Conservation (phyloP, 1,140 invertebrate species). For the Drosophila tristis region DNA sequence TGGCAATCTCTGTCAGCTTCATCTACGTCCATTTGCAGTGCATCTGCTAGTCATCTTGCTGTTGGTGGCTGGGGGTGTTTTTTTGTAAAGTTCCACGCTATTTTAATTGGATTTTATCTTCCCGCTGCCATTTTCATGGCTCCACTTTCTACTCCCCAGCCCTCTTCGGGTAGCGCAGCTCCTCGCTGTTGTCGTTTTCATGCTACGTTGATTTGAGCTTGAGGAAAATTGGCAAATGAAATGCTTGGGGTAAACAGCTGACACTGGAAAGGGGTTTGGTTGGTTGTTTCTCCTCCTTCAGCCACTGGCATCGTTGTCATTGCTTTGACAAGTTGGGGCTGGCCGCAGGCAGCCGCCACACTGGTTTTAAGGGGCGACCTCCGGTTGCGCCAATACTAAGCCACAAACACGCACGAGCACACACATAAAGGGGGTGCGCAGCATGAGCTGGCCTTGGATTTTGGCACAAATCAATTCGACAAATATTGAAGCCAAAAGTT, state of each 20-base stretch:
- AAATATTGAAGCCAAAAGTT: constrained; percentile 58
- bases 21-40: constrained; percentile 6
- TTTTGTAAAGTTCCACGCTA: constrained; percentile 52
- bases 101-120: constrained; percentile 81
- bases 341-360: constrained; percentile 22
- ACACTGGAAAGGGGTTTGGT: constrained; percentile 25
- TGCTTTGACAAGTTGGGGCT: constrained; percentile 65
- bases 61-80: neutral
- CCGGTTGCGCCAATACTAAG: constrained; percentile 47
- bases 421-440: constrained; percentile 7
- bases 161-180: constrained; percentile 5
- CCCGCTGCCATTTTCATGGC: constrained; percentile 63
- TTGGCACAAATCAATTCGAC: constrained; percentile 64
- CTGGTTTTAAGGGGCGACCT: constrained; percentile 21
- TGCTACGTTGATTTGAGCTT: constrained; percentile 73
- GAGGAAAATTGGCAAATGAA: constrained; percentile 74
- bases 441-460: constrained; percentile 31
- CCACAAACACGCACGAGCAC: constrained; percentile 68
- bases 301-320: constrained; percentile 16
- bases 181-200: constrained; percentile 57
- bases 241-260: constrained; percentile 74
- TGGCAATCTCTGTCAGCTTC: too few species aligned
- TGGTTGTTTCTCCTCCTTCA: constrained; percentile 1
- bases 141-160: constrained; percentile 1
- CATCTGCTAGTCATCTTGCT: constrained; percentile 30